Evolutionary conservation across 2,797 vertebrate species (phyloP), one percentile per base, ranked within the genome.

Genomic region (Trematomus bernacchii): DNA sequence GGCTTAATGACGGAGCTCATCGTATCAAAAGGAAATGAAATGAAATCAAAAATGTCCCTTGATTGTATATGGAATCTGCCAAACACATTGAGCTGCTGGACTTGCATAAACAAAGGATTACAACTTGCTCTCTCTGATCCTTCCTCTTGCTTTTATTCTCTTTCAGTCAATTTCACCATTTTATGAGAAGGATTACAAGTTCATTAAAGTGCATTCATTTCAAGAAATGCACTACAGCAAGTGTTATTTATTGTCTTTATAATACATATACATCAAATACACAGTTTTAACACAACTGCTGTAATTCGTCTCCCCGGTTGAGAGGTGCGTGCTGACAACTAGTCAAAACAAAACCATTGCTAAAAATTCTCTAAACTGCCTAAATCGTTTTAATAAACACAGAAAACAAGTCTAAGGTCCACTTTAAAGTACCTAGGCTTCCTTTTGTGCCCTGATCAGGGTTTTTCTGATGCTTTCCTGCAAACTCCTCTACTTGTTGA

Each of bases 71-170:
- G 42, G 50, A 55, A 23, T 65, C 60, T 71, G 78, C 66, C 63
- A 78, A 70, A 83, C 72, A 37, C 71, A n/a, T 1, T 40, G 69
- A 73, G 74, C 70, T 37, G 64, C 70, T 61, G 80, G 67, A 62
- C 59, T 65, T 10, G 48, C 57, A 61, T 65, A 68, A 68, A 83
- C 1, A 3, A 43, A 42, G 80, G 87, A 87, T 89, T 89, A 89
- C 85, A 82, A 79, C 57, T 76, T 50, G 37, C 66, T 69, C 30
- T 50, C 63, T 60, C 48, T 77, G 66, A 55, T 73, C 50, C 27
- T 37, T 40, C 33, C 21, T 51, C 42, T 48, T 69, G 81, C 18
- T 23, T 64, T 69, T 15, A 27, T 18, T 71, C 60, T 21, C n/a
- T 62, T 60, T 10, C 6, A 67, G 43, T 23, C 59, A 4, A 57